These are phyloP conservation scores for Agrotis clavis DNA, from an alignment of 2,888 invertebrate genomes.

Conservation along the genomic window DNA sequence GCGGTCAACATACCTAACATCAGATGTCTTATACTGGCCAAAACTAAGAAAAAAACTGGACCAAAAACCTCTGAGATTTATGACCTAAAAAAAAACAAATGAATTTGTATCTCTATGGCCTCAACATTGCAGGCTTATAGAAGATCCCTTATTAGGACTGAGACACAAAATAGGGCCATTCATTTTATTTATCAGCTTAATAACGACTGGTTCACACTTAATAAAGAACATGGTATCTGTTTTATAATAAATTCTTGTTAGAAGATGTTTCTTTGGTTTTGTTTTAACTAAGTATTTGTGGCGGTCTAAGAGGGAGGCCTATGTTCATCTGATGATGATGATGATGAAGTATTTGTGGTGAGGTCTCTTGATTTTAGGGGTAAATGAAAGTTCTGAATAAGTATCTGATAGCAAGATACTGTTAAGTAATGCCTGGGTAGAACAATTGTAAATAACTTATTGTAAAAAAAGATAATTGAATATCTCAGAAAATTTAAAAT, in stretches of 20 bases:
- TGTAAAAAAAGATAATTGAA: too few relatives aligned
- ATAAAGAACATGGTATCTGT: constrained; percentile 68
- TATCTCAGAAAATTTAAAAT: too few relatives aligned
- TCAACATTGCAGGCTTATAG: constrained; percentile 3
- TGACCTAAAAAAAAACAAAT: constrained; percentile 9
- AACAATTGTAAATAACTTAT: too few relatives aligned
- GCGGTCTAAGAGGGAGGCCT: too few relatives aligned
- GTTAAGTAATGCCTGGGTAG: too few relatives aligned
- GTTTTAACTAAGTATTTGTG: not conserved
- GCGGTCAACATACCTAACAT: too few relatives aligned
- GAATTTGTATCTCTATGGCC: not conserved
- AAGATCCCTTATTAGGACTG: not conserved
- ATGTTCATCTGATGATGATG: too few relatives aligned
- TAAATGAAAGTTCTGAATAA: not conserved
- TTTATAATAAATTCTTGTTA: constrained; percentile 45
- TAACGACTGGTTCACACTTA: constrained; percentile 71
- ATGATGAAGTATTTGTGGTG: not conserved
- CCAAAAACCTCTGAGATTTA: constrained; percentile 1
- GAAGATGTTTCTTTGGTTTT: not conserved
- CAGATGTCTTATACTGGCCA: too few relatives aligned
- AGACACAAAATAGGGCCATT: constrained; percentile 43
- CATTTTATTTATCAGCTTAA: constrained; percentile 71
- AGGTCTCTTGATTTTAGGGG: not conserved
- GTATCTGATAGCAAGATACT: too few relatives aligned
- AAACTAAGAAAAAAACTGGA: not conserved